These are phyloP conservation scores for Eucidaris tribuloides DNA, from an alignment of 35 echinoderm and acorn worm genomes.

Conservation along the genomic window DNA sequence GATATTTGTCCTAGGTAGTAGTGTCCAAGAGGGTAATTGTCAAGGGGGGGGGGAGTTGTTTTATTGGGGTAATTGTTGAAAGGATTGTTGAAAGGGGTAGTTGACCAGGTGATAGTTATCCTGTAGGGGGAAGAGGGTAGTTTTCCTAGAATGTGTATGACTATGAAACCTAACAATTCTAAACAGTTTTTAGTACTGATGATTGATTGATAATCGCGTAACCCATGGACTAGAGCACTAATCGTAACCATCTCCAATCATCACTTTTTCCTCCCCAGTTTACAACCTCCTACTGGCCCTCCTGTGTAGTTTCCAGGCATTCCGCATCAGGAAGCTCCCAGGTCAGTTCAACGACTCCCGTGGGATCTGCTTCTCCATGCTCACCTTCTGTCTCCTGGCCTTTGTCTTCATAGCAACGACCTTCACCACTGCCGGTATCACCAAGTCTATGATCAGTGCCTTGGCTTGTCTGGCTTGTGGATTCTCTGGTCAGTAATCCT, in stretches of 20 bases:
- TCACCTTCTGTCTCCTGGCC: constrained; percentile 62
- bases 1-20: too few species aligned
- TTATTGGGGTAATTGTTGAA: too few species aligned
- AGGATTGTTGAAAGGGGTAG: too few species aligned
- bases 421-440: constrained; percentile 42
- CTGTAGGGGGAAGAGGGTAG: too few species aligned
- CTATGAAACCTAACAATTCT: too few species aligned
- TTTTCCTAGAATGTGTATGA: too few species aligned
- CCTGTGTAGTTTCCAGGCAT: constrained; percentile 86
- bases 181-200: too few species aligned
- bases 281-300: constrained; percentile 76
- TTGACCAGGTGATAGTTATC: too few species aligned
- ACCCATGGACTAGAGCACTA: too few species aligned
- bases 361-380: constrained; percentile 89
- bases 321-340: constrained; percentile 92
- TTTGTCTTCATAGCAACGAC: constrained; percentile 71
- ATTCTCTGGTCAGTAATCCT: constrained; percentile 64
- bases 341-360: constrained; percentile 97
- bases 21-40: too few species aligned
- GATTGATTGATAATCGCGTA: too few species aligned
- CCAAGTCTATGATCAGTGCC: constrained; percentile 40
- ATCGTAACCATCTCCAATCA: not conserved
- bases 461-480: constrained; percentile 61
- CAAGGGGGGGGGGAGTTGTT: too few species aligned
- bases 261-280: constrained; percentile 34